phyloP scores from a whole-genome alignment of 1,140 invertebrate species.

The Dendrolimus kikuchii region DNA sequence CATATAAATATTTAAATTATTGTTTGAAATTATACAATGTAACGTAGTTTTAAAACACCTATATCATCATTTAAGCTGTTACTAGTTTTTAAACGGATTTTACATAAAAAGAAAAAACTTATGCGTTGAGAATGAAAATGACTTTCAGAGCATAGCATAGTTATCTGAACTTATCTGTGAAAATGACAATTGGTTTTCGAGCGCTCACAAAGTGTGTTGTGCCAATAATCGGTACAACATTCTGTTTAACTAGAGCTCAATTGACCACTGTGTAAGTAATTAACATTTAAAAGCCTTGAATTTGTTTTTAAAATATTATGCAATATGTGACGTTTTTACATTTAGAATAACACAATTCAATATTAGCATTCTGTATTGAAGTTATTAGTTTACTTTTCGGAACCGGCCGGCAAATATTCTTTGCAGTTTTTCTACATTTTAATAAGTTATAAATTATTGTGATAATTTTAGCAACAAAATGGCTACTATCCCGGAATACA shows the following conservation, averaged over 20 bases:
- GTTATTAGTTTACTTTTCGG: neutral
- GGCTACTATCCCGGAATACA: constrained; percentile 56
- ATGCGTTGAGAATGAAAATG: no score
- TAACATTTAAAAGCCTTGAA: neutral
- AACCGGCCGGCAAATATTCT: neutral
- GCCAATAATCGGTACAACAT: constrained; percentile 34
- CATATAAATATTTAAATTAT: no score
- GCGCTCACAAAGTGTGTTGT: constrained; percentile 36
- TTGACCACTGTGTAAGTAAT: constrained; percentile 44
- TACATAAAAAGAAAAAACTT: no score
- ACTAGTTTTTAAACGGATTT: no score
- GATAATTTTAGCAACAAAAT: constrained; percentile 40
- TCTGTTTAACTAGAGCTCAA: constrained; percentile 43
- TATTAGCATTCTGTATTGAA: no score
- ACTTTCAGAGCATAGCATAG: neutral
- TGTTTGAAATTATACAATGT: no score
- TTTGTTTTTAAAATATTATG: constrained; percentile 5
- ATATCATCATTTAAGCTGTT: no score
- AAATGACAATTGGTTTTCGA: constrained; percentile 53
- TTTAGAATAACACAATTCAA: no score
- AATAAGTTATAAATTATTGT: constrained; percentile 7
- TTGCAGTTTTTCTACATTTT: neutral
- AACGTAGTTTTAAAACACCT: no score
- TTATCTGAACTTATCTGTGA: neutral
- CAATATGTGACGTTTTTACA: constrained; percentile 2